These are phyloP conservation scores for human (Homo sapiens) DNA, from an alignment of 2,113 vertebrate species.

Conservation along the genomic window GRCh38 chr2:4550001-4550500, in stretches of 20 bases:
- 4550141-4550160: neutral
- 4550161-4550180: neutral
- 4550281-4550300: neutral
- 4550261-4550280: accelerated
- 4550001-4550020: neutral
- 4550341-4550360: neutral
- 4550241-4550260: neutral
- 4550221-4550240: too few relatives aligned
- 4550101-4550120: accelerated
- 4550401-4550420: neutral
- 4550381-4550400: too few relatives aligned
- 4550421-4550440: too few relatives aligned
- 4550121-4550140: neutral
- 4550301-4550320: accelerated
- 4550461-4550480: neutral
- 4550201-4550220: neutral
- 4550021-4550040: neutral
- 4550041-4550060: neutral
- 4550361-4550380: neutral
- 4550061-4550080: neutral
- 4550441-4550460: neutral
- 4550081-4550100: neutral
- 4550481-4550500: neutral
- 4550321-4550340: neutral
- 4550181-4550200: neutral